Base-by-base conservation (phyloP, 2,113 vertebrate genomes). In the Shinisaurus crocodilurus region DNA sequence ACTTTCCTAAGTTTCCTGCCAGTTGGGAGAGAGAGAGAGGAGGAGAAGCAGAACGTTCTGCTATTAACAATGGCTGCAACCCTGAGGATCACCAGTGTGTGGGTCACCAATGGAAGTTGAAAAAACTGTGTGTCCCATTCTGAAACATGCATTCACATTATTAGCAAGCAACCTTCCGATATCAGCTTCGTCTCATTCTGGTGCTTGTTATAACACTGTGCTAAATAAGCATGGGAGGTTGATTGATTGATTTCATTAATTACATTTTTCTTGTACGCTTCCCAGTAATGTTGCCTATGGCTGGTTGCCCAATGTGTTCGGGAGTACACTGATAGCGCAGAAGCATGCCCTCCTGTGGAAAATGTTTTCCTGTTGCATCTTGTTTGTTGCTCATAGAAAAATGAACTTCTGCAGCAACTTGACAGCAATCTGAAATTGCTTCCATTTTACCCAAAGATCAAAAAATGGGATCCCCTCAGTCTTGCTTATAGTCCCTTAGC, bases 331-430 rank as follows among this genome's bases (percentile, higher is more conserved):
- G 89, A 90, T 87, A 94, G 90, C 90, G 89, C 91, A 80, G 37
- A 57, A 95, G 94, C 89, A 95, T 96, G 95, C 96, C 96, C 95
- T 96, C 95, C 93, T 95, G 95, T 96, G 94, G 95, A 89, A 95
- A 85, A 92, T 88, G 70, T 86, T 63, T 87, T 82, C 94, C 83
- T 88, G 70, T 91, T 82, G 88, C 83, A 94, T 90, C 93, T 94
- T 89, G 91, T 88, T 95, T 84, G 0, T 93, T 93, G 48, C 88
- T 93, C 91, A 90, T 60, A 91, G 37, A 76, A 86, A 93, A 92
- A 87, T 29, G 32, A 29, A 7, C 25, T 63, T 89, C 9, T n/a
- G 3, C 45, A 27, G 40, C 32, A 60, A 75, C 54, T 83, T 15
- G 37, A 57, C 48, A 69, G 16, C 70, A 72, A 70, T 37, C 54